phyloP scores from a whole-genome alignment of 2,888 invertebrate species.

The Nematopogon swammerdamellus region DNA sequence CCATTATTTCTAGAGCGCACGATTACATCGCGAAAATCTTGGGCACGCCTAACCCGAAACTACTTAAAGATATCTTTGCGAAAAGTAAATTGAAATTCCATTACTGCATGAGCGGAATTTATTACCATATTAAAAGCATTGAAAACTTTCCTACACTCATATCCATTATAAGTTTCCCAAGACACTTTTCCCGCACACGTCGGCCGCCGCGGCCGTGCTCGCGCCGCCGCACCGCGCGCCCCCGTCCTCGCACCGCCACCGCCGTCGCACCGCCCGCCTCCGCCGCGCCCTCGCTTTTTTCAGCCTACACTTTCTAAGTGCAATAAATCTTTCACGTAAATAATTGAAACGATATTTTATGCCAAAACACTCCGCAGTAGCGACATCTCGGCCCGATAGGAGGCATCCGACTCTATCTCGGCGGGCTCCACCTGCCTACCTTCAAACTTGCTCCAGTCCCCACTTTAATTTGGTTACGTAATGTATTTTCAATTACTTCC shows the following conservation, averaged over 20 bases:
- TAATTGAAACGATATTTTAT: slow-evolving; percentile 61
- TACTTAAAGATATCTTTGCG: too few species aligned
- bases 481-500: slow-evolving; percentile 57
- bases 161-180: slow-evolving; percentile 55
- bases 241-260: slow-evolving; percentile 21
- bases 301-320: slow-evolving; percentile 53
- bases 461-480: slow-evolving; percentile 57
- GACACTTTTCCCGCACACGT: slow-evolving; percentile 57
- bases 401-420: slow-evolving; percentile 16
- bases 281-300: slow-evolving; percentile 21
- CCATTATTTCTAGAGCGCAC: too few species aligned
- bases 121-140: slow-evolving; percentile 57
- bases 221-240: slow-evolving; percentile 2
- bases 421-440: slow-evolving; percentile 43
- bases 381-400: slow-evolving; percentile 29
- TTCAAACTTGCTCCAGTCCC: slow-evolving; percentile 52
- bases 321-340: slow-evolving; percentile 56
- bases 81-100: neutral
- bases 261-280: slow-evolving; percentile 1
- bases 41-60: too few species aligned
- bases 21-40: too few species aligned
- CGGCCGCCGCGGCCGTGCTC: slow-evolving; percentile 42
- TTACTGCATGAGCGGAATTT: neutral
- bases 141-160: slow-evolving; percentile 49
- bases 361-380: slow-evolving; percentile 51